Evolutionary conservation across 2,797 vertebrate species (phyloP), one percentile per base, ranked within the genome.

Genomic region (Myotis vivesi): DNA sequence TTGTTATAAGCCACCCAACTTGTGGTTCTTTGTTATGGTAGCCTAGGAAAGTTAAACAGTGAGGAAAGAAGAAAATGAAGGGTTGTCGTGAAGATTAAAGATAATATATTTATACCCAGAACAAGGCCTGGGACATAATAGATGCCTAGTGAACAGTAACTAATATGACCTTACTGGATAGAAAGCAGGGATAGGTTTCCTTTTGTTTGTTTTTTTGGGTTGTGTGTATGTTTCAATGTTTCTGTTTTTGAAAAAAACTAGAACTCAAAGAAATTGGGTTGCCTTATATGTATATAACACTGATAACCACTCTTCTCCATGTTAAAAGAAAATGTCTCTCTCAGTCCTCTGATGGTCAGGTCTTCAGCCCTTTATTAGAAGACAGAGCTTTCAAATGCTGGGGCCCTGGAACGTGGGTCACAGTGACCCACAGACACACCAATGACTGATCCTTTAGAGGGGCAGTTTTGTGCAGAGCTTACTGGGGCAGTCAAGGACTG

Each of bases 221-320:
- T 59, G 22, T 44, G 23, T 20, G 6, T 19, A 16, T 71, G 23
- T 80, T 77, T 46, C 64, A 44, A 25, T 95, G 66, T 79, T 87
- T 91, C n/a, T 71, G 22, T 77, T 95, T 97, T 86, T 57, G 55
- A 92, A 62, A 73, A 89, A 87, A 72, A 75, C 46, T 57, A 20
- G 71, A 95, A 84, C 46, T 81, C 22, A 93, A 69, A 94, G 75
- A 73, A 57, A 22, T 76, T 90, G 86, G 73, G 25, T 16, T 85
- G 38, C 19, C 2, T 75, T 25, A 38, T 49, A 57, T 28, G 11
- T 36, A 8, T 64, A 15, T 22, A 64, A 33, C 16, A 44, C 38
- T 62, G 38, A 13, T 77, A 51, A 30, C 36, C 12, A 20, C 11
- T 64, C 10, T 77, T 86, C 13, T 23, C 77, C 20, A 1, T 73